Conservation (phyloP, 2,888 invertebrate species). For the Parnassius mnemosyne region DNA sequence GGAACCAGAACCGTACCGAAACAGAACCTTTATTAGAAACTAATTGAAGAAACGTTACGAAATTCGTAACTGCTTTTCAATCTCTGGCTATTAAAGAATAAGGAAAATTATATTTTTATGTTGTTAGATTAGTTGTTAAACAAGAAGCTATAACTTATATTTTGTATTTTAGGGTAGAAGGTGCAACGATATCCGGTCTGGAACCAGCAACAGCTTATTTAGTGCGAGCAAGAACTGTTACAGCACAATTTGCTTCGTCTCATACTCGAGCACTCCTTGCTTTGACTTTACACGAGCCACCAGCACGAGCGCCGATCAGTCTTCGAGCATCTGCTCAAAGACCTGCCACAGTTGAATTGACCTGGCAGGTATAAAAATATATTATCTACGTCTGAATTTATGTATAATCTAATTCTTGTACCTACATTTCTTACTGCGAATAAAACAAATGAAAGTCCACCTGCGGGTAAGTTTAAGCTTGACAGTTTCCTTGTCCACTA, state of each 20-base stretch:
- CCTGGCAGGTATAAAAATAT: slow-evolving; percentile 59
- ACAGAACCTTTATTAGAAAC: no score
- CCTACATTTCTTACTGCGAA: no score
- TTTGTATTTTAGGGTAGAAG: slow-evolving; percentile 51
- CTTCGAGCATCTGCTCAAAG: slow-evolving; percentile 66
- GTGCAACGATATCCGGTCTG: slow-evolving; percentile 65
- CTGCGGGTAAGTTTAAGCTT: no score
- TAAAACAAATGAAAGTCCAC: no score
- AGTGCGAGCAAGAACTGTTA: slow-evolving; percentile 68
- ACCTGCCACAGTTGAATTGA: slow-evolving; percentile 63
- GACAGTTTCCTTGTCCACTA: no score
- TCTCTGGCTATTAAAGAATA: no score
- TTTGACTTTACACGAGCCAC: slow-evolving; percentile 69
- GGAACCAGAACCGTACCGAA: no score
- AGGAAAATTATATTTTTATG: no score
- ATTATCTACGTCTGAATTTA: background rate
- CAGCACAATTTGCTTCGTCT: slow-evolving; percentile 70
- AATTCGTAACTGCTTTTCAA: no score
- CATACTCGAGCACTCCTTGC: slow-evolving; percentile 69
- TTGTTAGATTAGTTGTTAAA: no score
- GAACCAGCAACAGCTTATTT: slow-evolving; percentile 73
- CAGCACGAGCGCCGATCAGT: slow-evolving; percentile 63
- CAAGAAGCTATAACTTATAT: background rate
- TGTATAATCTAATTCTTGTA: background rate
- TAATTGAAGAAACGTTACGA: no score